Evolutionary conservation across 2,797 vertebrate species (phyloP).

Genomic region (Poeciliopsis gracilis): DNA sequence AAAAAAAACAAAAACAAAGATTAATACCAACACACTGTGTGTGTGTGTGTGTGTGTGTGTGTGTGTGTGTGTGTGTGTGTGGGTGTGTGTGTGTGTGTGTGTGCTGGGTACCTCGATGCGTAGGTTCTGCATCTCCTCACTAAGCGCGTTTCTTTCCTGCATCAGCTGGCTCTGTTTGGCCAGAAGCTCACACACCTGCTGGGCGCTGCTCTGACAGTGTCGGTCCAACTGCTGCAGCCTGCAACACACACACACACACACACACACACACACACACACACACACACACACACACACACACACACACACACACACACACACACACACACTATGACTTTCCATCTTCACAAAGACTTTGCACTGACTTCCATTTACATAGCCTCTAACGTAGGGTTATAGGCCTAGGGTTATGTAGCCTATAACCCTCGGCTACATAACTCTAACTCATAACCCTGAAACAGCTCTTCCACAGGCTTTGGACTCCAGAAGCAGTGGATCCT

Average conservation of each 20-base stretch:
- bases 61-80: slow-evolving; percentile 1
- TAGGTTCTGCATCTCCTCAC: slow-evolving; percentile 83
- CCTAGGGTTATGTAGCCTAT: not conserved
- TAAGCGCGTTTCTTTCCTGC: slow-evolving; percentile 86
- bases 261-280: no score
- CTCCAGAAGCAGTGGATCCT: not conserved
- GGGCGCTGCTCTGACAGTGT: slow-evolving; percentile 91
- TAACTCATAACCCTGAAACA: not conserved
- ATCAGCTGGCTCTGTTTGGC: slow-evolving; percentile 91
- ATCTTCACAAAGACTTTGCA: not conserved
- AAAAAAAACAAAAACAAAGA: not conserved
- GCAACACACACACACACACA: slow-evolving; percentile 46
- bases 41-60: slow-evolving; percentile 1
- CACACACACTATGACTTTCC: not conserved
- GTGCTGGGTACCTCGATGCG: slow-evolving; percentile 49
- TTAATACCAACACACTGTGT: not conserved
- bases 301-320: no score
- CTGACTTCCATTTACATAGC: not conserved
- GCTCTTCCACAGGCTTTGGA: not conserved
- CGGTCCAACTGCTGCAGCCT: slow-evolving; percentile 93
- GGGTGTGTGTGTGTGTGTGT: slow-evolving; percentile 6
- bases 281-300: no score
- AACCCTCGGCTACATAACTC: not conserved
- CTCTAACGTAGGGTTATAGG: no score
- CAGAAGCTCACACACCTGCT: slow-evolving; percentile 92